Conservation (phyloP, 2,797 vertebrate species). For the Gorsachius magnificus region DNA sequence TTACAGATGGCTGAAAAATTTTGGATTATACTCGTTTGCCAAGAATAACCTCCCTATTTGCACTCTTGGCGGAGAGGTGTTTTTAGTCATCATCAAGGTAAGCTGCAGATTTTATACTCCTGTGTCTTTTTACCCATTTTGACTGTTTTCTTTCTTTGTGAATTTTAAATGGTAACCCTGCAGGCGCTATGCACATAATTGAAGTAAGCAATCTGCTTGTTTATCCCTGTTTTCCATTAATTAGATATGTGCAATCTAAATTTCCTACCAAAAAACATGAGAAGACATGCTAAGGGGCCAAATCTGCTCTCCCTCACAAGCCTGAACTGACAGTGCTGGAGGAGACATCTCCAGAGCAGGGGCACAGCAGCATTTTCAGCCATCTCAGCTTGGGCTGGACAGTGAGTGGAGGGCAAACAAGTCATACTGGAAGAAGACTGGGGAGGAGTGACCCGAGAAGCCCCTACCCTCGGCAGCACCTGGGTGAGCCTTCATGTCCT, state of each 20-base stretch:
- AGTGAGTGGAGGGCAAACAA: neutral
- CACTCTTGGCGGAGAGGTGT: neutral
- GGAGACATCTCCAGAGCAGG: neutral
- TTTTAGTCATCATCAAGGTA: neutral
- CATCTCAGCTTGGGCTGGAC: neutral
- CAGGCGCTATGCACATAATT: slow-evolving; percentile 17
- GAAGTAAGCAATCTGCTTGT: slow-evolving; percentile 57
- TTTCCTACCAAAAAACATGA: slow-evolving; percentile 5
- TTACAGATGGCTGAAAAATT: slow-evolving; percentile 64
- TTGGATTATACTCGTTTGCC: slow-evolving; percentile 50
- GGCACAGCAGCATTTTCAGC: neutral
- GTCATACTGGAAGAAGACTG: neutral
- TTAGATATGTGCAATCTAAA: slow-evolving; percentile 21
- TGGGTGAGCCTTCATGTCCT: neutral
- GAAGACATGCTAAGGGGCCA: neutral
- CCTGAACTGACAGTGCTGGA: neutral
- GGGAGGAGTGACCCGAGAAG: neutral
- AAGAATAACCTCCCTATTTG: slow-evolving; percentile 36
- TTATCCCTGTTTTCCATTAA: slow-evolving; percentile 52
- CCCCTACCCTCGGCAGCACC: rapidly evolving
- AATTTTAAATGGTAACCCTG: slow-evolving; percentile 28
- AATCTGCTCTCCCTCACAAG: neutral
- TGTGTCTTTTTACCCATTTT: neutral
- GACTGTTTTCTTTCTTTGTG: neutral
- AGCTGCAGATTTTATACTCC: neutral